Base-by-base conservation (phyloP, 2,797 vertebrate genomes). In the Helicolenus hilgendorfi region DNA sequence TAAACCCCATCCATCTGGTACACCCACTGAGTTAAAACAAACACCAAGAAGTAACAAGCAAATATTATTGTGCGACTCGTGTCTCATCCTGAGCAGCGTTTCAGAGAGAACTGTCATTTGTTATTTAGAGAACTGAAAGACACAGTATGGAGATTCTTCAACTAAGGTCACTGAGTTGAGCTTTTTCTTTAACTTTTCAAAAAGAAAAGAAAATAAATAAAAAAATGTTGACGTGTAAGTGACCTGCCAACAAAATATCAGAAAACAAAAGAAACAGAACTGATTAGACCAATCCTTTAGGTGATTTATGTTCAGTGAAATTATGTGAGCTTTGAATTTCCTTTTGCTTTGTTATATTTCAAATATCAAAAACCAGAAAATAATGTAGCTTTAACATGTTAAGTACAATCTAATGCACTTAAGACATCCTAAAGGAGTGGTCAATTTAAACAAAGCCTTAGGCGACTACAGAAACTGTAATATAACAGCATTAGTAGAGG, bases 81-180 rank as follows among this genome's bases (percentile, higher is more conserved):
- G 87, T 72, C 81, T 87, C 77, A 35, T 87, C 58, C 87, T 49
- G 0, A 83, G 86, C 84, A 89, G 79, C 78, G 18, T 78, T 91
- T 87, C 65, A 36, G 75, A 64, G 77, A 80, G 72, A 58, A 38
- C 83, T 71, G 41, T 77, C 56, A 15, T 87, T 86, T 85, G 83
- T 74, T 79, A 22, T 87, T 90, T 73, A 64, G 29, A 87, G 58
- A 81, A 68, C 29, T 91, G 78, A 93, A 95, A 96, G 98, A 99
- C 99, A 99, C 99, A 99, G 99, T 99, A 99, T 99, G 99, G 98
- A 99, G 98, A 99, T 98, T 98, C 97, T 96, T 97, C 96, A 98
- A 97, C 97, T 98, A 97, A 98, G 98, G 98, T 99, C 99, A 99
- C 98, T 98, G 98, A 97, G 98, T 98, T 98, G 97, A 98, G 97